A percentile compares a stretch with the other conserved stretches of the same genome.
Evolutionary conservation across 2,888 invertebrate species (phyloP).

Genomic region (Trissoscelio sp.): DNA sequence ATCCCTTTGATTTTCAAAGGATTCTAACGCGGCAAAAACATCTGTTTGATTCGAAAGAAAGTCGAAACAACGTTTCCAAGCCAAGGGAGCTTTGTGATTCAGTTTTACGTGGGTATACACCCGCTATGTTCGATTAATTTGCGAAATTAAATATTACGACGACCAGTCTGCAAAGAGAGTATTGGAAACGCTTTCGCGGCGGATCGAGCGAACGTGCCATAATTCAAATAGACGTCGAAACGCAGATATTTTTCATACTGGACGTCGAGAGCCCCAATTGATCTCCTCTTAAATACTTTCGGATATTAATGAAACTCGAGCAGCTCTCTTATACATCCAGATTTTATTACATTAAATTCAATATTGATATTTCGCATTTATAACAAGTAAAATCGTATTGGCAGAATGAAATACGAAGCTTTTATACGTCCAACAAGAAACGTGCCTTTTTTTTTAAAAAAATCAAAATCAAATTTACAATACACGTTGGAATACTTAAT

Average conservation of each 20-base stretch:
- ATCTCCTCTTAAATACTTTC: conserved; percentile 33
- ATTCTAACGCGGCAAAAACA: neutral
- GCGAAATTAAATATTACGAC: conserved; percentile 36
- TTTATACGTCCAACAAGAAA: too few species aligned
- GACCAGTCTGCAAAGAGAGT: neutral
- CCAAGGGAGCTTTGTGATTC: neutral
- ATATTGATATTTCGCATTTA: conserved; percentile 32
- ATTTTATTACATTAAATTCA: conserved; percentile 40
- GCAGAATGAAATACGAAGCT: neutral
- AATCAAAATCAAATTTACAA: too few species aligned
- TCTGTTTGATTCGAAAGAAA: neutral
- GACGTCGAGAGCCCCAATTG: neutral
- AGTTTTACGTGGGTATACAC: neutral
- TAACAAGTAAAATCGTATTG: too few species aligned
- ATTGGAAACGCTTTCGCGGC: neutral
- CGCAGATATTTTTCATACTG: conserved; percentile 35
- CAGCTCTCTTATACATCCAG: conserved; percentile 20
- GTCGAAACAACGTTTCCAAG: neutral
- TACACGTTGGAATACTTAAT: too few species aligned
- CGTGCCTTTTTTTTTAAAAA: too few species aligned
- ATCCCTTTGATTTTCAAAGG: neutral
- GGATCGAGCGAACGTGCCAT: conserved; percentile 6
- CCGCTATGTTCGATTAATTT: conserved; percentile 27
- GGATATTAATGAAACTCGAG: conserved; percentile 29
- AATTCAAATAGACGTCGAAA: conserved; percentile 20